Percentiles rank a stretch among this genome's conserved stretches.
phyloP scores from a whole-genome alignment of 2,888 invertebrate genomes.

The Perizoma affinitatum region DNA sequence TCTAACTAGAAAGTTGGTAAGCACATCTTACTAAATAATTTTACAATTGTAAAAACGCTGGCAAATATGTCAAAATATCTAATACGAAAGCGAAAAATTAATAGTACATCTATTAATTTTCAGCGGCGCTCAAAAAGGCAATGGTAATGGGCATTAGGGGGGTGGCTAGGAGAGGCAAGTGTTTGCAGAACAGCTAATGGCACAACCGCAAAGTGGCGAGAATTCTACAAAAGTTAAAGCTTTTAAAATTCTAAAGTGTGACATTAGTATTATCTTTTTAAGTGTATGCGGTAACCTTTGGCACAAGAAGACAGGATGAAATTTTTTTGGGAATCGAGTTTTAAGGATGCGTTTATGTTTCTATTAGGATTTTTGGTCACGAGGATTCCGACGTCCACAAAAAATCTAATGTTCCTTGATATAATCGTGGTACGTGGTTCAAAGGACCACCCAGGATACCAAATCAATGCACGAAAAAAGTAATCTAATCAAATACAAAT shows the following conservation, averaged over 20 bases:
- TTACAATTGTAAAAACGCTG: background rate
- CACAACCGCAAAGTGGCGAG: background rate
- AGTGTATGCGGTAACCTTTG: slow-evolving; percentile 32
- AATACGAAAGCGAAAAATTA: too few species aligned
- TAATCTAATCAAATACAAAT: slow-evolving; percentile 52
- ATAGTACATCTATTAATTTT: too few species aligned
- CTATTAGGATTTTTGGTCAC: slow-evolving; percentile 54
- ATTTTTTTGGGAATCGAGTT: slow-evolving; percentile 32
- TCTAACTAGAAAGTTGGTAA: slow-evolving; percentile 48
- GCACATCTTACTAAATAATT: background rate
- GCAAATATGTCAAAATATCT: too few species aligned
- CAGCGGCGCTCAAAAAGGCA: too few species aligned
- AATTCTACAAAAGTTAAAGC: slow-evolving; percentile 13
- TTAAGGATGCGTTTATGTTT: slow-evolving; percentile 45
- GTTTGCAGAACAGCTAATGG: background rate
- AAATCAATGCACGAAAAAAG: slow-evolving; percentile 55
- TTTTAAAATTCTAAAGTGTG: slow-evolving; percentile 37
- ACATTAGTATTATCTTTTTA: slow-evolving; percentile 35
- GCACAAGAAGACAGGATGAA: slow-evolving; percentile 27
- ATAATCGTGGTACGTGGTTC: slow-evolving; percentile 54
- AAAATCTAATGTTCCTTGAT: slow-evolving; percentile 62
- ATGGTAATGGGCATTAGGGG: too few species aligned
- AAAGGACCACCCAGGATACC: slow-evolving; percentile 63
- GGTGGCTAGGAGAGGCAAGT: background rate
- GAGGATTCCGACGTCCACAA: slow-evolving; percentile 52